Evolutionary conservation across 1,140 invertebrate genomes (phyloP).

Genomic region (Drosophila azteca): DNA sequence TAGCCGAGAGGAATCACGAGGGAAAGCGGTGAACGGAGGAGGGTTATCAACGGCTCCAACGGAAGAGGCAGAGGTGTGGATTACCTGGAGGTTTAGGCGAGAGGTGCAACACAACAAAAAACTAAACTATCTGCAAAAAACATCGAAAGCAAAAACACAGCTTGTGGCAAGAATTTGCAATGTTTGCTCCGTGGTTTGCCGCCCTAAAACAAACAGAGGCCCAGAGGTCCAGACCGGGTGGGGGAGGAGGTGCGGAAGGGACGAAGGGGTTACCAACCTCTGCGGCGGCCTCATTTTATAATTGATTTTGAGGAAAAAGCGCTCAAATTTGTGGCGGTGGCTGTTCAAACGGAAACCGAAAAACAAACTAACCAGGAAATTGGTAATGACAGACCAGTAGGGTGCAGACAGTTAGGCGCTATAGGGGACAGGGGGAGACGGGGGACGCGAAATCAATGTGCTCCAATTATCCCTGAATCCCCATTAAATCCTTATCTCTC

Average conservation of each 20-base stretch:
- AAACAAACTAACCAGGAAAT: not conserved
- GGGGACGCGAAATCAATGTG: too few relatives aligned
- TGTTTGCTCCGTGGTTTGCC: constrained; percentile 48
- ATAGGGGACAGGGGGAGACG: not conserved
- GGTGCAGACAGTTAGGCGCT: not conserved
- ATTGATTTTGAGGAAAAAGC: constrained; percentile 21
- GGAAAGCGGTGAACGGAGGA: too few relatives aligned
- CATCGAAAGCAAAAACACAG: constrained; percentile 10
- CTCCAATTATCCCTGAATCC: too few relatives aligned
- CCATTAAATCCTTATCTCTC: too few relatives aligned
- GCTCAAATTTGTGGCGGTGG: not conserved
- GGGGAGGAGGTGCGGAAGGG: not conserved
- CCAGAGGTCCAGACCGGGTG: not conserved
- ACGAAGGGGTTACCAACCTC: constrained; percentile 6
- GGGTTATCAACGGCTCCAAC: too few relatives aligned
- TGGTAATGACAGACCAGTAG: not conserved
- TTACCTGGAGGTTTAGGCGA: constrained; percentile 41
- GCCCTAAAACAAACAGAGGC: constrained; percentile 44
- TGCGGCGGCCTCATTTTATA: constrained; percentile 23
- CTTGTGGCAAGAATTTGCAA: constrained; percentile 16
- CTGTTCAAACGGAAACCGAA: not conserved
- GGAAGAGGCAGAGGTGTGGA: constrained; percentile 20
- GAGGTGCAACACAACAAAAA: not conserved
- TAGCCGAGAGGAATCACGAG: not conserved
- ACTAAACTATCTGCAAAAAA: not conserved